A percentile compares a stretch with the other conserved stretches of the same genome.
phyloP scores from a whole-genome alignment of 1,140 invertebrate genomes.

The Heterodera carotae region DNA sequence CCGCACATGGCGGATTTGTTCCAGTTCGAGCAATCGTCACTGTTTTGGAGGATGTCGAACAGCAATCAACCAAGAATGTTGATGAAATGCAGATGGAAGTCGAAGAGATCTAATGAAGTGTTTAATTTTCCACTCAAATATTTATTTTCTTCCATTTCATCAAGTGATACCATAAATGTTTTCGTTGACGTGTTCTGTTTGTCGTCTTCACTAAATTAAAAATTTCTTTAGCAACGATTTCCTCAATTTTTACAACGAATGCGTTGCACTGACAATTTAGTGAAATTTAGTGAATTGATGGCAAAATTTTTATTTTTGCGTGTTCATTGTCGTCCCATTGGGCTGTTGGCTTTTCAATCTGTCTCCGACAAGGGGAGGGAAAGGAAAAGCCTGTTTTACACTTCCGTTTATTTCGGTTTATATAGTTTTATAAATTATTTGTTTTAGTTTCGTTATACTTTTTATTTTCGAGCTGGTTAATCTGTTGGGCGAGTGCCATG shows the following conservation, averaged over 20 bases:
- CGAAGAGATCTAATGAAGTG: slow-evolving; percentile 24
- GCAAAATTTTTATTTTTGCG: too few relatives aligned
- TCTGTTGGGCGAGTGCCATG: too few relatives aligned
- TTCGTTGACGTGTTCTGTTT: background rate
- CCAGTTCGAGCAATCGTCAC: slow-evolving; percentile 15
- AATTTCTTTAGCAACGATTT: background rate
- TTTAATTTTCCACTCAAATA: background rate
- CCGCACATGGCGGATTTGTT: slow-evolving; percentile 41
- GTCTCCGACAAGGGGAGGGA: background rate
- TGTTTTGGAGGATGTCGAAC: slow-evolving; percentile 23
- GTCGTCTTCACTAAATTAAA: background rate
- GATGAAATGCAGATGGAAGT: background rate
- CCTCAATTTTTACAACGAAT: background rate
- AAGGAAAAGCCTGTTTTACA: background rate
- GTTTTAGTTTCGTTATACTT: too few relatives aligned
- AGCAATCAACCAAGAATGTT: background rate
- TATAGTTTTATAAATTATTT: too few relatives aligned
- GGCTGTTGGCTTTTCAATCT: background rate
- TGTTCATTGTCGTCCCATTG: too few relatives aligned
- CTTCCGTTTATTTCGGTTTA: too few relatives aligned
- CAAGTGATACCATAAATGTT: too few relatives aligned
- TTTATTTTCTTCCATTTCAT: background rate
- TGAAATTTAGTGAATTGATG: background rate
- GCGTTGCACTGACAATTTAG: too few relatives aligned
- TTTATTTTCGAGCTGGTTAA: too few relatives aligned